Evolutionary conservation across 2,113 vertebrate genomes (phyloP).

Genomic region (Protobothrops flavoviridis): DNA sequence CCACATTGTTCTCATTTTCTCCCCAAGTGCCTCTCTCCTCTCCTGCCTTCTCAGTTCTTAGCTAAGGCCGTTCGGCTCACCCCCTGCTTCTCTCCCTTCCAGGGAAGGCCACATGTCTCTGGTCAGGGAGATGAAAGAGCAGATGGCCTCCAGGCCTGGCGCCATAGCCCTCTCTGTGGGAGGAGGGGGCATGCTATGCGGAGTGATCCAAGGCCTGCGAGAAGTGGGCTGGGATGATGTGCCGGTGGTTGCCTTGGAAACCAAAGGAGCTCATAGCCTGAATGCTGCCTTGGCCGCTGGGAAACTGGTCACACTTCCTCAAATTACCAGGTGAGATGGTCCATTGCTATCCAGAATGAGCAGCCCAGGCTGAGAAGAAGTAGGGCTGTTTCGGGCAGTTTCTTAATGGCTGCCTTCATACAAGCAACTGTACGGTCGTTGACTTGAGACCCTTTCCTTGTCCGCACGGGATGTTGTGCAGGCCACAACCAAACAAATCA

Average conservation of each 20-base stretch:
- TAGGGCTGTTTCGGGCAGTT: background rate
- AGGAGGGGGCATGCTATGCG: constrained; percentile 83
- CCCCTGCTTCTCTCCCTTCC: background rate
- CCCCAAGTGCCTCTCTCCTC: background rate
- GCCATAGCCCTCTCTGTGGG: constrained; percentile 81
- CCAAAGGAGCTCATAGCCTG: constrained; percentile 82
- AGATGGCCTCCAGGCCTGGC: constrained; percentile 75
- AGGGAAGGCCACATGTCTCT: constrained; percentile 86
- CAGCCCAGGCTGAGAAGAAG: background rate
- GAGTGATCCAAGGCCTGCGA: constrained; percentile 80
- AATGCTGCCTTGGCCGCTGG: constrained; percentile 74
- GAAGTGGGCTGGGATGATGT: constrained; percentile 81
- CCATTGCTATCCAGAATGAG: background rate
- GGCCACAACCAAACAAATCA: background rate
- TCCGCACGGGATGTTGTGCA: background rate
- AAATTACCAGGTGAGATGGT: constrained; percentile 77
- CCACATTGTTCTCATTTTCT: background rate
- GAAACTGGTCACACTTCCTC: constrained; percentile 76
- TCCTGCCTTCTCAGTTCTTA: background rate
- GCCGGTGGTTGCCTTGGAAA: constrained; percentile 86
- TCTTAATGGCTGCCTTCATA: background rate
- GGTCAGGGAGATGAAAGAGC: constrained; percentile 77
- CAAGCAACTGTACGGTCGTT: background rate
- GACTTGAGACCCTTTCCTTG: background rate
- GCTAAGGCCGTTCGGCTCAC: background rate